Evolutionary conservation across 2,113 vertebrate species (phyloP).

Genomic region (Lathamus discolor): DNA sequence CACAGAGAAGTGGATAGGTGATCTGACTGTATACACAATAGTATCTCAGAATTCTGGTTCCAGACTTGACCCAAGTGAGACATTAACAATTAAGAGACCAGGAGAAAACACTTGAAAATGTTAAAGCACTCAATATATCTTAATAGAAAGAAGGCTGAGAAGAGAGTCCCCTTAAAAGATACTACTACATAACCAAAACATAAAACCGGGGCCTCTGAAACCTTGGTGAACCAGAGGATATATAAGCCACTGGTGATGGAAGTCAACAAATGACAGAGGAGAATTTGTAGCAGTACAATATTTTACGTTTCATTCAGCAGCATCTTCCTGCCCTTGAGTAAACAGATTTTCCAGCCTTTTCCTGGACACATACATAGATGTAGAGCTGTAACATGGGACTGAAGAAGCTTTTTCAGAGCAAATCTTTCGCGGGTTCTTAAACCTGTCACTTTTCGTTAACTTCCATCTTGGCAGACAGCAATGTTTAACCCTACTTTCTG

Average conservation of each 20-base stretch:
- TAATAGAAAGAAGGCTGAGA: background rate
- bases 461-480: background rate
- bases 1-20: background rate
- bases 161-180: background rate
- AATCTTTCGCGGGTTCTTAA: background rate
- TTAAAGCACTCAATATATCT: background rate
- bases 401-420: background rate
- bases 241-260: background rate
- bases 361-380: fast-evolving
- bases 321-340: background rate
- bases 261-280: background rate
- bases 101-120: background rate
- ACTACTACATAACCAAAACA: background rate
- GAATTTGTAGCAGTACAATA: background rate
- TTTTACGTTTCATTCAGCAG: background rate
- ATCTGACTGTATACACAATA: background rate
- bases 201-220: background rate
- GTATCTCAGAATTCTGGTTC: background rate
- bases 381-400: background rate
- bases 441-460: background rate
- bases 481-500: background rate
- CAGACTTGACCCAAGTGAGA: background rate
- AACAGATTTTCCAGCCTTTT: background rate
- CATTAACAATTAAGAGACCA: background rate
- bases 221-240: background rate